Conservation (phyloP, 1,140 invertebrate genomes). For the Ceratina calcarata region DNA sequence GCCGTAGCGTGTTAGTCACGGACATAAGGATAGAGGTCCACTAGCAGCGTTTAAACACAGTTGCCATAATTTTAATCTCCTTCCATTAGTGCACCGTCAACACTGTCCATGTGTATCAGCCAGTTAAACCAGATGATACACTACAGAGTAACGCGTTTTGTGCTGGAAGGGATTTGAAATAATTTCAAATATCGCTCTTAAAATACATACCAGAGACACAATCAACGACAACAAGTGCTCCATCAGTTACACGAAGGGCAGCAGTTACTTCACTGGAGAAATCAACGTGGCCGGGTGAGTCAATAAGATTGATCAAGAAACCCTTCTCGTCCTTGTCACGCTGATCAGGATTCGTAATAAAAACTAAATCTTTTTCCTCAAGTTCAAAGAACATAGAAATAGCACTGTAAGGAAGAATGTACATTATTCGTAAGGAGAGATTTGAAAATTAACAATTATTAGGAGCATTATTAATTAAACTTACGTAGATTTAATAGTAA, state of each 20-base stretch:
- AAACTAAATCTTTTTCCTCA: constrained; percentile 93
- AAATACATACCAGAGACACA: constrained; percentile 94
- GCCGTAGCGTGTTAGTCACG: constrained; percentile 81
- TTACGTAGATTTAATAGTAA: constrained; percentile 99
- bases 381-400: constrained; percentile 99
- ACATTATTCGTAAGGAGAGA: background rate
- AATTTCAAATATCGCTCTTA: background rate
- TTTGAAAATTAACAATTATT: background rate
- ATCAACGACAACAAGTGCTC: constrained; percentile 99
- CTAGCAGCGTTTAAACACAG: constrained; percentile 81
- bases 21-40: constrained; percentile 86
- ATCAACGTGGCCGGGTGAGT: constrained; percentile 99
- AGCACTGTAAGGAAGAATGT: constrained; percentile 83
- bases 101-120: constrained; percentile 73
- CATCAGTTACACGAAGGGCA: constrained; percentile 99
- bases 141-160: constrained; percentile 79
- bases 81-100: constrained; percentile 80
- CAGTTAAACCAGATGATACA: constrained; percentile 62
- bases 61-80: constrained; percentile 72
- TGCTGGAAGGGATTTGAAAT: constrained; percentile 76
- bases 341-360: constrained; percentile 94
- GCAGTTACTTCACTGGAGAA: constrained; percentile 99
- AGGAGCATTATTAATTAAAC: constrained; percentile 71
- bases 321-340: constrained; percentile 94
- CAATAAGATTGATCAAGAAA: constrained; percentile 99